These are phyloP conservation scores for Tortricodes alternella DNA, from an alignment of 2,888 invertebrate species.

Conservation along the genomic window DNA sequence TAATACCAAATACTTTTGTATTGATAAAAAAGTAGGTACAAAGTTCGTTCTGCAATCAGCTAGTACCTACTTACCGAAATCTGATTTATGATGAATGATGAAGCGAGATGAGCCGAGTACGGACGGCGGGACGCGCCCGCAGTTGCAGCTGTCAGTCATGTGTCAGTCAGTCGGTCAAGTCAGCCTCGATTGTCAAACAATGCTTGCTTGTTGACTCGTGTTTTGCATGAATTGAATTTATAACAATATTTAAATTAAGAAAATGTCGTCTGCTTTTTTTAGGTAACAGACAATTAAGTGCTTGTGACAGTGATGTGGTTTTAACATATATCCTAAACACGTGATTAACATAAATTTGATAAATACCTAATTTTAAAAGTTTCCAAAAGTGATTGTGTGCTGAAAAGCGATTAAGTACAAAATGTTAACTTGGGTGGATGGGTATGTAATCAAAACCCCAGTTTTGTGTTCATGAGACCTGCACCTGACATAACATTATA, in stretches of 20 bases:
- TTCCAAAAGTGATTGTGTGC: constrained; percentile 12
- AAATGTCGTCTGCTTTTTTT: not conserved
- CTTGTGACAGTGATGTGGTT: not conserved
- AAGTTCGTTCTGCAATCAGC: constrained; percentile 20
- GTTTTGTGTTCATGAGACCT: not conserved
- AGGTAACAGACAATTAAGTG: not conserved
- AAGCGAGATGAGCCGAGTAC: constrained; percentile 1
- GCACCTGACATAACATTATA: not conserved
- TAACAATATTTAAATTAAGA: not conserved
- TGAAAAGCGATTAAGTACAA: too few relatives aligned
- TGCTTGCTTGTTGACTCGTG: constrained; percentile 25
- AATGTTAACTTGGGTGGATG: constrained; percentile 14
- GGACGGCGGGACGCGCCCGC: not conserved
- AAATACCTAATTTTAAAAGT: constrained; percentile 1
- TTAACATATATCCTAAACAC: not conserved
- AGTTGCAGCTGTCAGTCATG: constrained; percentile 19
- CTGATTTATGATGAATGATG: not conserved
- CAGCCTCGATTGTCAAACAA: constrained; percentile 26
- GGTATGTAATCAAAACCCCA: constrained; percentile 13
- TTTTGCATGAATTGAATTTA: constrained; percentile 16
- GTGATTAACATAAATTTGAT: not conserved
- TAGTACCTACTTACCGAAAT: too few relatives aligned
- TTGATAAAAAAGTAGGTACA: constrained; percentile 25
- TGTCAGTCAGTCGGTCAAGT: constrained; percentile 7
- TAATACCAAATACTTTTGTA: constrained; percentile 15